A percentile compares a stretch with the other conserved stretches of the same genome.
These are phyloP conservation scores for Andrena flavipes DNA, from an alignment of 2,888 invertebrate species.

Conservation along the genomic window DNA sequence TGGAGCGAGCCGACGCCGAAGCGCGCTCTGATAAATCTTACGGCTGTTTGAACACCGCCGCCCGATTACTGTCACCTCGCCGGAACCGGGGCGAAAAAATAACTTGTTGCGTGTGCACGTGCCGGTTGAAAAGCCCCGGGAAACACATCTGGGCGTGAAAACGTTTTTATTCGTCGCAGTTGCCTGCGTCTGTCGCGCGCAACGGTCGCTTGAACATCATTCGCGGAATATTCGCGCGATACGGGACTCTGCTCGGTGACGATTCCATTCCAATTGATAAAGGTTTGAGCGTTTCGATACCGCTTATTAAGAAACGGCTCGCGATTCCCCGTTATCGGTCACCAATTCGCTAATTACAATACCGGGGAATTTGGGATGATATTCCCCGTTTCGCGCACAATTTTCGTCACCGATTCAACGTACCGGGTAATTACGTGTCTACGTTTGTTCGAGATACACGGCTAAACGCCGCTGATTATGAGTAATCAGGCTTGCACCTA, in stretches of 20 bases:
- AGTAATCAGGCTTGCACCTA: slow-evolving; percentile 53
- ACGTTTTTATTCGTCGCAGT: slow-evolving; percentile 38
- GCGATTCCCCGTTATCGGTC: slow-evolving; percentile 47
- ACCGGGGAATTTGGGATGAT: no score
- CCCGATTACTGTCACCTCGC: slow-evolving; percentile 54
- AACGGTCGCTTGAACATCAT: slow-evolving; percentile 12
- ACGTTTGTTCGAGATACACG: slow-evolving; percentile 30
- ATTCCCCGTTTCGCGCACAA: slow-evolving; percentile 3
- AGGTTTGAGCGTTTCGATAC: no score
- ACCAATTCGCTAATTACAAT: background rate
- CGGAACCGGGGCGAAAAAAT: slow-evolving; percentile 40
- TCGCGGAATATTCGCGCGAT: background rate
- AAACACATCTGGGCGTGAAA: slow-evolving; percentile 40
- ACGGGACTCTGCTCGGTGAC: background rate
- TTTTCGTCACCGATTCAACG: slow-evolving; percentile 12
- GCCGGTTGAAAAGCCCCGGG: slow-evolving; percentile 21
- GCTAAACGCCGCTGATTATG: slow-evolving; percentile 47
- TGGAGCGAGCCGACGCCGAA: background rate
- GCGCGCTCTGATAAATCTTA: slow-evolving; percentile 62
- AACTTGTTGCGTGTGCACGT: slow-evolving; percentile 60
- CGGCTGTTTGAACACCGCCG: slow-evolving; percentile 47
- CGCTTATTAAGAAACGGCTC: slow-evolving; percentile 9
- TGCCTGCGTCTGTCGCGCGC: background rate
- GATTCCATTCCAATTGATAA: background rate
- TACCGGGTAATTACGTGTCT: slow-evolving; percentile 31